Percentiles rank a stretch among this genome's conserved stretches.
Conservation (phyloP, 2,113 vertebrate species). For the Origma solitaria region DNA sequence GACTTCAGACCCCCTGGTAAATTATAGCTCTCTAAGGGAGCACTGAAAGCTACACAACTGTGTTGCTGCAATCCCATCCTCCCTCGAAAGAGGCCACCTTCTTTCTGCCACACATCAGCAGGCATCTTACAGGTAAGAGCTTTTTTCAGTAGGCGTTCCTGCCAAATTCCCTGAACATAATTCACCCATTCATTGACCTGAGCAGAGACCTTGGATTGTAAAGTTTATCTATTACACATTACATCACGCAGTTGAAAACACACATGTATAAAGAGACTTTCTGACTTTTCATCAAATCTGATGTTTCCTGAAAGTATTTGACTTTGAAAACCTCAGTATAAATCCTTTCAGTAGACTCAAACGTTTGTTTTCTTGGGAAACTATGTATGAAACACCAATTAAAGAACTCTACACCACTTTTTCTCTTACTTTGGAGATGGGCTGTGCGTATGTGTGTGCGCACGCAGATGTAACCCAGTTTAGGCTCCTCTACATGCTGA, state of each 20-base stretch:
- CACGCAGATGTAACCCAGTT: background rate
- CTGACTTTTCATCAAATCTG: background rate
- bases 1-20: background rate
- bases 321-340: background rate
- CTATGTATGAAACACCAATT: background rate
- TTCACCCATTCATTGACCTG: background rate
- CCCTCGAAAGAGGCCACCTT: background rate
- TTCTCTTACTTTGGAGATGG: background rate
- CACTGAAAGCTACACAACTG: fast-evolving
- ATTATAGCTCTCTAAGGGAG: background rate
- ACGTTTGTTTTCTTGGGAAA: background rate
- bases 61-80: background rate
- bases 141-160: background rate
- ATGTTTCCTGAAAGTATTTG: background rate
- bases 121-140: background rate
- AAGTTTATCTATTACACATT: background rate
- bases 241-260: background rate
- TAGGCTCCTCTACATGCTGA: background rate
- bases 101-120: background rate
- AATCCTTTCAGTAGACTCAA: background rate
- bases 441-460: fast-evolving
- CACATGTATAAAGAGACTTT: background rate
- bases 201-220: background rate
- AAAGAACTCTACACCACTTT: background rate
- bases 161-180: background rate